Percentiles rank a stretch among this genome's conserved stretches.
Evolutionary conservation across 2,888 invertebrate species (phyloP).

Genomic region (Hydrotaea diabolus): DNA sequence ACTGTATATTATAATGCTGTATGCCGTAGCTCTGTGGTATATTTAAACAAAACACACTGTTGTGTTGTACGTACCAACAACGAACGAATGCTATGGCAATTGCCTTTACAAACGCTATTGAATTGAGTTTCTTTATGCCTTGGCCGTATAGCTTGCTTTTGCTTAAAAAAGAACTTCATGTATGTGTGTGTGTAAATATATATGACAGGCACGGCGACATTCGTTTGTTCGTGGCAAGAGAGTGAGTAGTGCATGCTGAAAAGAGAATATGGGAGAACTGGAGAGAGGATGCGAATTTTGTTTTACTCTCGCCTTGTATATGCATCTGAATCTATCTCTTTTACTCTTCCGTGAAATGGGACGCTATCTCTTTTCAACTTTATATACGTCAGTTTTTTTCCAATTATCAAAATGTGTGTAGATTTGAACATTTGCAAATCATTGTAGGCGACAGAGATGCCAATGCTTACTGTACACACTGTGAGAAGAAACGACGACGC

Average conservation of each 20-base stretch:
- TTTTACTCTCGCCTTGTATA: constrained; percentile 25
- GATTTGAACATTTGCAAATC: constrained; percentile 58
- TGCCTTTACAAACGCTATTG: constrained; percentile 77
- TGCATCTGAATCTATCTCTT: constrained; percentile 11
- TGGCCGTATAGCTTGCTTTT: constrained; percentile 63
- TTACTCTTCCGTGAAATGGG: not conserved
- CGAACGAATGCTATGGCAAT: constrained; percentile 74
- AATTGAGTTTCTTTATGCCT: constrained; percentile 78
- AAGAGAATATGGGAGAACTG: constrained; percentile 48
- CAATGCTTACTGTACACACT: not conserved
- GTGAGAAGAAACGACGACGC: too few relatives aligned
- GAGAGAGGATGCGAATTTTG: not conserved
- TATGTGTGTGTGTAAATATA: constrained; percentile 45
- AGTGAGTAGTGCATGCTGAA: not conserved
- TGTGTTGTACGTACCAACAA: constrained; percentile 78
- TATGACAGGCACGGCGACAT: constrained; percentile 41
- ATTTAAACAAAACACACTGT: constrained; percentile 78
- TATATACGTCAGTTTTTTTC: constrained; percentile 65
- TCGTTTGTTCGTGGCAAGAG: constrained; percentile 2
- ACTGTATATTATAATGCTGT: constrained; percentile 68
- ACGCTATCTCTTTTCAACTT: constrained; percentile 44
- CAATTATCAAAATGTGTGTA: constrained; percentile 57
- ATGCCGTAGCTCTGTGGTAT: constrained; percentile 69
- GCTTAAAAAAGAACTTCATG: constrained; percentile 60
- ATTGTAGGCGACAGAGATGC: constrained; percentile 51